phyloP scores from a whole-genome alignment of 2,113 vertebrate genomes.

The Cygnus atratus region DNA sequence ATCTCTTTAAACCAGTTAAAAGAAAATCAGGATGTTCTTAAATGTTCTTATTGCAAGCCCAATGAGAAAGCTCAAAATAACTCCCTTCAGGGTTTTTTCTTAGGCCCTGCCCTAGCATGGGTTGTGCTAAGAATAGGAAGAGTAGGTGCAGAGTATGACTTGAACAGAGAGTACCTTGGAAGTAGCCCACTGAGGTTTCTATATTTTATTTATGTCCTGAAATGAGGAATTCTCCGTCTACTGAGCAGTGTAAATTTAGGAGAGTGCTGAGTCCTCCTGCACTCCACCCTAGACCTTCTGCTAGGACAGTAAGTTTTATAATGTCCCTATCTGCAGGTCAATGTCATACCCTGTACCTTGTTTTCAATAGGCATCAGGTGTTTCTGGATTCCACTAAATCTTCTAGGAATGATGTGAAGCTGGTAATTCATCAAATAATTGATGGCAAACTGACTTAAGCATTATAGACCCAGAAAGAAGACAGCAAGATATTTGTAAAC shows the following conservation, averaged over 20 bases:
- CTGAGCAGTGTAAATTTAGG: neutral
- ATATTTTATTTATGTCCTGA: neutral
- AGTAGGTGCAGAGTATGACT: rapidly evolving
- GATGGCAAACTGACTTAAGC: neutral
- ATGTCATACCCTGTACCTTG: neutral
- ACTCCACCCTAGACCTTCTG: neutral
- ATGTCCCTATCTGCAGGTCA: neutral
- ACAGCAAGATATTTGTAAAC: neutral
- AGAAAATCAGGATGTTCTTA: neutral
- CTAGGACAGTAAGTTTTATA: neutral
- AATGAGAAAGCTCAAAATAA: rapidly evolving
- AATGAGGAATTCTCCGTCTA: neutral
- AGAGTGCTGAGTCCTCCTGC: neutral
- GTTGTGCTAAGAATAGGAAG: neutral
- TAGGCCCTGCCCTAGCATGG: neutral
- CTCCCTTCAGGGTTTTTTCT: neutral
- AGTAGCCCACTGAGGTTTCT: neutral
- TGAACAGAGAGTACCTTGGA: neutral
- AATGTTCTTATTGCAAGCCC: neutral
- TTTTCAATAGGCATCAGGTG: neutral
- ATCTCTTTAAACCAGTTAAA: neutral
- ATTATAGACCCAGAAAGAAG: neutral
- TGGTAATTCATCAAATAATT: neutral
- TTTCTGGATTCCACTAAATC: neutral
- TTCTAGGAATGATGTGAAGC: neutral